Evolutionary conservation across 2,113 vertebrate species (phyloP).

Genomic region (Aix galericulata): DNA sequence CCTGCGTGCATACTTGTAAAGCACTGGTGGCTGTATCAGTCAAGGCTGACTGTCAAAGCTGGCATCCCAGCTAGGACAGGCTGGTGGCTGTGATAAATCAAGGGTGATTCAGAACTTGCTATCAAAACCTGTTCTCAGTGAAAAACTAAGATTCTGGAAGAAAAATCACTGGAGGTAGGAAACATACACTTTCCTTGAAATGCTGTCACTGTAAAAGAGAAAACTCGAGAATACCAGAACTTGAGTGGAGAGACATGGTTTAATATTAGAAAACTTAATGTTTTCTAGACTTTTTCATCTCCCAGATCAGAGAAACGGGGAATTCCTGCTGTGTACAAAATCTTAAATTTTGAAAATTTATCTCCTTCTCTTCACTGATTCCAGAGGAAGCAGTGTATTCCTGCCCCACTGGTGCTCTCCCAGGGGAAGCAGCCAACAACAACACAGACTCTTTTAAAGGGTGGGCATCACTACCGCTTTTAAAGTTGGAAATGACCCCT

Average conservation of each 20-base stretch:
- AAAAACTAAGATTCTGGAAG: neutral
- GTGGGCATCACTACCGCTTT: neutral
- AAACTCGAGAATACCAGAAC: neutral
- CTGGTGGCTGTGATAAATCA: neutral
- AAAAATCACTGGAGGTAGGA: neutral
- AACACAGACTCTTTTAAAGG: neutral
- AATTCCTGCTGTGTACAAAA: neutral
- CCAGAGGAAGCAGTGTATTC: neutral
- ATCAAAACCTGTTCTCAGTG: neutral
- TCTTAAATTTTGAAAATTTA: neutral
- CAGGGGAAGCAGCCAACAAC: fast-evolving
- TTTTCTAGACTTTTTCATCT: neutral
- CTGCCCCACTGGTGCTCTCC: neutral
- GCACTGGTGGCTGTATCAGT: neutral
- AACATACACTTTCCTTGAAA: neutral
- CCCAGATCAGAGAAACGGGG: fast-evolving
- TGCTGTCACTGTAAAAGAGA: neutral
- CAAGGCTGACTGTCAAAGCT: neutral
- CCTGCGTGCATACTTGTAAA: neutral
- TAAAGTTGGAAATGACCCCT: neutral
- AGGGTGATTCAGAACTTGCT: neutral
- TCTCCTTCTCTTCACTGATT: neutral
- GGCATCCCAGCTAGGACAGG: neutral
- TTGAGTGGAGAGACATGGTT: neutral
- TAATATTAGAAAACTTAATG: neutral